Percentiles rank a stretch among this genome's conserved stretches.
These are phyloP conservation scores for Pogonomyrmex barbatus DNA, from an alignment of 1,140 invertebrate species.

Conservation along the genomic window DNA sequence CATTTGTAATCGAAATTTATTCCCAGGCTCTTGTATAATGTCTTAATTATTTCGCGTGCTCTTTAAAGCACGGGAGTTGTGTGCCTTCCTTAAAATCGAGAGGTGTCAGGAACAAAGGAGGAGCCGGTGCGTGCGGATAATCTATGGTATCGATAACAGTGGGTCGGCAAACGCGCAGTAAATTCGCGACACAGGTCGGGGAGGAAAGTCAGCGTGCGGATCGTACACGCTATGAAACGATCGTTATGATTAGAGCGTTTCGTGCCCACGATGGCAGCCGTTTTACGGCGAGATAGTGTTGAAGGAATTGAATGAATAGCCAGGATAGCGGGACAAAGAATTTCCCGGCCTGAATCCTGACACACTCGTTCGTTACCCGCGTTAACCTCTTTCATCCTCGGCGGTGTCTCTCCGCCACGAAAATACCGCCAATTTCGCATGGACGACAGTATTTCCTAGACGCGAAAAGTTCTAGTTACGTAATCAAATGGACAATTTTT, in stretches of 20 bases:
- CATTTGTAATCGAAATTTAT: neutral
- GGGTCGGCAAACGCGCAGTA: slow-evolving; percentile 37
- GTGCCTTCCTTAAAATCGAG: slow-evolving; percentile 23
- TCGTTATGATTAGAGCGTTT: slow-evolving; percentile 70
- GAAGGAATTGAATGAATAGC: slow-evolving; percentile 53
- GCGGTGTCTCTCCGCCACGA: slow-evolving; percentile 6
- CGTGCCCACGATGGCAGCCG: slow-evolving; percentile 27
- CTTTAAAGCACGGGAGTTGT: neutral
- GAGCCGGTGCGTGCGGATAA: slow-evolving; percentile 42
- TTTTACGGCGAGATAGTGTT: slow-evolving; percentile 49
- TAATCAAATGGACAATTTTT: neutral
- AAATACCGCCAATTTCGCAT: slow-evolving; percentile 35
- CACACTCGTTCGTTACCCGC: slow-evolving; percentile 57
- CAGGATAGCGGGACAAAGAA: slow-evolving; percentile 54
- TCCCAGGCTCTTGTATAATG: neutral
- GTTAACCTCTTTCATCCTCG: slow-evolving; percentile 21
- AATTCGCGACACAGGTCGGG: neutral
- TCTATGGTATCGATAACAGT: slow-evolving; percentile 53
- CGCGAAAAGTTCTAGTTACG: neutral
- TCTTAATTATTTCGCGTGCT: neutral
- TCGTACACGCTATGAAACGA: slow-evolving; percentile 62
- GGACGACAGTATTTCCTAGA: neutral
- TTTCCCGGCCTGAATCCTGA: slow-evolving; percentile 66
- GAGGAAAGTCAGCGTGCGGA: slow-evolving; percentile 34
- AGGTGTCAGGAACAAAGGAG: slow-evolving; percentile 8